Evolutionary conservation across 1,140 invertebrate species (phyloP).

Genomic region (Diabrotica virgifera): DNA sequence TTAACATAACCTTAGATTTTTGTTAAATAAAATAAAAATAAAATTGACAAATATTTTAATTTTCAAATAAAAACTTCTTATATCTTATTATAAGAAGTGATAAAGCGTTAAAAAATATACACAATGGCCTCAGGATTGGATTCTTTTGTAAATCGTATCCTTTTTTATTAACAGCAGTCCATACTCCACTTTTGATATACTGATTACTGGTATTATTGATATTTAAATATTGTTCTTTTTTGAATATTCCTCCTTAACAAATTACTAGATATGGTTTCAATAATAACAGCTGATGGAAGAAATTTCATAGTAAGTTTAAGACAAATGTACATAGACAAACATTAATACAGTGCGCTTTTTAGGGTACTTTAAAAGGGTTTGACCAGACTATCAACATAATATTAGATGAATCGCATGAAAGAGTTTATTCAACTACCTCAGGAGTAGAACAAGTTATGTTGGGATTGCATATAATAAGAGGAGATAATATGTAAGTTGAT

Average conservation of each 20-base stretch:
- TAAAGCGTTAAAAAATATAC: not conserved
- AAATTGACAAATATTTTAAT: too few species aligned
- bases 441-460: slow-evolving; percentile 96
- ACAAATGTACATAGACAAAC: not conserved
- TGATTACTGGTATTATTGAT: not conserved
- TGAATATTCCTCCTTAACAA: slow-evolving; percentile 1
- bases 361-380: slow-evolving; percentile 88
- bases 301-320: slow-evolving; percentile 84
- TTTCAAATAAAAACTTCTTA: too few species aligned
- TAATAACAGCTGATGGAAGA: slow-evolving; percentile 91
- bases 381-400: slow-evolving; percentile 99
- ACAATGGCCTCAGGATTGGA: slow-evolving; percentile 17
- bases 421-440: slow-evolving; percentile 88
- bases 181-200: not conserved
- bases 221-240: not conserved
- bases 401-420: slow-evolving; percentile 94
- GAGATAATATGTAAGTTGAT: slow-evolving; percentile 88
- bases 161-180: not conserved
- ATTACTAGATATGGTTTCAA: slow-evolving; percentile 78
- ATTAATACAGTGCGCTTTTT: slow-evolving; percentile 37
- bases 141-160: slow-evolving; percentile 21
- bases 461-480: slow-evolving; percentile 94
- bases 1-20: too few species aligned
- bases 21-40: too few species aligned
- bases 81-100: too few species aligned